Evolutionary conservation across 2,797 vertebrate genomes (phyloP).

Genomic region (Gephyroberyx darwinii): DNA sequence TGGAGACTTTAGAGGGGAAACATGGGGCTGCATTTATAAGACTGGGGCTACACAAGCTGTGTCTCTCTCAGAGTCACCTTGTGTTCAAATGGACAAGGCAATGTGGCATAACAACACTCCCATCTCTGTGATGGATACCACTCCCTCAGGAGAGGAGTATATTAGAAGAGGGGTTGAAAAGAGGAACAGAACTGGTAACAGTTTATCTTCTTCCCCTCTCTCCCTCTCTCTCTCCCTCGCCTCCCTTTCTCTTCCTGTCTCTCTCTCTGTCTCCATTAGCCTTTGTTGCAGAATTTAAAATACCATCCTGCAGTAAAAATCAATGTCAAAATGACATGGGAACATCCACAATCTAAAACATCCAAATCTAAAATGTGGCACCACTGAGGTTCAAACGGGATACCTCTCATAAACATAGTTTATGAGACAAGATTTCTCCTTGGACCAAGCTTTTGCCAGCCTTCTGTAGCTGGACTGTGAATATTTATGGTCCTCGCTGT

Average conservation of each 20-base stretch:
- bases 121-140: slow-evolving; percentile 69
- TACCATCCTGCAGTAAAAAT: slow-evolving; percentile 36
- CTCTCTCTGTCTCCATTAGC: slow-evolving; percentile 23
- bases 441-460: slow-evolving; percentile 45
- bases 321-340: slow-evolving; percentile 24
- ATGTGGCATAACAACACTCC: slow-evolving; percentile 56
- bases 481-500: slow-evolving; percentile 76
- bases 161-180: slow-evolving; percentile 55
- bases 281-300: slow-evolving; percentile 15
- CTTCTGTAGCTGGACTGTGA: slow-evolving; percentile 69
- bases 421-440: slow-evolving; percentile 49
- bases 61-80: slow-evolving; percentile 72
- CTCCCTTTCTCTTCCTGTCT: slow-evolving; percentile 10
- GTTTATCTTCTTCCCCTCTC: slow-evolving; percentile 30
- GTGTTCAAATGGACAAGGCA: slow-evolving; percentile 66
- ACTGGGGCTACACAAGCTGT: slow-evolving; percentile 51
- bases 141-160: slow-evolving; percentile 69
- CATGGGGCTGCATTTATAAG: slow-evolving; percentile 75
- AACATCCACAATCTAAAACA: slow-evolving; percentile 13
- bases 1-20: slow-evolving; percentile 77
- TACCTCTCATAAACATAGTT: slow-evolving; percentile 23
- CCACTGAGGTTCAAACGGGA: slow-evolving; percentile 6
- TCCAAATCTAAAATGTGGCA: slow-evolving; percentile 15
- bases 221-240: slow-evolving; percentile 1
- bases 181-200: slow-evolving; percentile 36